A percentile compares a stretch with the other conserved stretches of the same genome.
These are phyloP conservation scores for Agrotis clavis DNA, from an alignment of 2,888 invertebrate species.

Conservation along the genomic window DNA sequence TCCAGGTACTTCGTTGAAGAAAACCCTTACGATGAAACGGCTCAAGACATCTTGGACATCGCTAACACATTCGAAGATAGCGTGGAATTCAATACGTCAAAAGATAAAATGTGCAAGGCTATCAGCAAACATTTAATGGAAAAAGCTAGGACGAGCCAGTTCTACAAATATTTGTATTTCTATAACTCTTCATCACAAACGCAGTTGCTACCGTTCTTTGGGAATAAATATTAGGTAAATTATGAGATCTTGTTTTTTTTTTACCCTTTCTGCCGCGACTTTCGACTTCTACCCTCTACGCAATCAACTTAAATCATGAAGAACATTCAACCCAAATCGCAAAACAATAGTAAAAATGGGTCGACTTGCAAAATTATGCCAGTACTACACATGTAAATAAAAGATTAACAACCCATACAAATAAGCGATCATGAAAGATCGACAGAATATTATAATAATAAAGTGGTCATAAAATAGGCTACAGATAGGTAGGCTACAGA, in stretches of 20 bases:
- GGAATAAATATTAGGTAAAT: slow-evolving; percentile 35
- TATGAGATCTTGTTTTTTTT: background rate
- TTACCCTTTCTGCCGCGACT: background rate
- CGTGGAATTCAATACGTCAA: slow-evolving; percentile 71
- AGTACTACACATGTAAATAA: background rate
- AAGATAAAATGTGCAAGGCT: slow-evolving; percentile 73
- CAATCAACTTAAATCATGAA: too few relatives aligned
- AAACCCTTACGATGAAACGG: slow-evolving; percentile 72
- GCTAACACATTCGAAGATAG: slow-evolving; percentile 73
- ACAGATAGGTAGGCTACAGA: slow-evolving; percentile 9
- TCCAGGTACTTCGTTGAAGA: slow-evolving; percentile 75
- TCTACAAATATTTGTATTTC: slow-evolving; percentile 78
- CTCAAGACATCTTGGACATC: slow-evolving; percentile 69
- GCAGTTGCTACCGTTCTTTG: slow-evolving; percentile 4
- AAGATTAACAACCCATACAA: background rate
- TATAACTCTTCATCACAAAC: slow-evolving; percentile 64
- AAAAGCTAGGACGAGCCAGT: slow-evolving; percentile 65
- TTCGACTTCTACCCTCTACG: too few relatives aligned
- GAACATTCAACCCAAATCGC: too few relatives aligned
- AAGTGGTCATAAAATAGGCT: background rate
- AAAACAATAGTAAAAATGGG: background rate
- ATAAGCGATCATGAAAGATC: too few relatives aligned
- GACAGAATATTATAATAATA: background rate
- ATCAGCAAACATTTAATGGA: slow-evolving; percentile 73
- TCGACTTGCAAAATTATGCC: background rate